Base-by-base conservation (phyloP, 2,888 invertebrate species). In the Plemyria rubiginata region DNA sequence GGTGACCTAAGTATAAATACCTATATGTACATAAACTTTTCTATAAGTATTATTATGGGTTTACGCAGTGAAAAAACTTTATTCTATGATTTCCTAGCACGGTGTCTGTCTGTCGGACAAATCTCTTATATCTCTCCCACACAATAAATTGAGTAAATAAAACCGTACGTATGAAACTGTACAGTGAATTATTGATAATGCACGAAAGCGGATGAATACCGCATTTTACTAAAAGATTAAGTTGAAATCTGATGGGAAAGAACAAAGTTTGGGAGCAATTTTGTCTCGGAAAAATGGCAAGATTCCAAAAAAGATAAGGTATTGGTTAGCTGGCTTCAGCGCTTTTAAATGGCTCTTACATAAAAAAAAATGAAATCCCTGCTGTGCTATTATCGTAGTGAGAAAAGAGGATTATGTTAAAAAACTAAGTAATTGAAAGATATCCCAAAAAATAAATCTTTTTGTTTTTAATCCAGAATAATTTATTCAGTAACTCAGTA, bases 241-340 rank as follows among this genome's bases (percentile, higher is more conserved):
- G 28, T 48, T 12, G 12, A 28, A 38, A 28, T 29, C 13, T n/a
- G 51, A 50, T 52, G 45, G 16, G 15, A 58, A 45, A 52, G 43
- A 11, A 38, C 28, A 58, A 59, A 53, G 36, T 59, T 59, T 12
- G 7, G 5, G 48, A 59, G 46, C 28, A 53, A 46, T 40, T 46
- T 59, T 53, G 13, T 15, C 46, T 52, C 36, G 53, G 40, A 53
- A 53, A 43, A 53, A 59, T 59, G 59, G 48, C 53, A 57, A 16
- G 41, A 53, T 5, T 59, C 59, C 59, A 59, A 59, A 40, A 15
- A 36, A 40, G 32, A 5, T 32, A 32, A 7, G 36, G 29, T 56
- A 57, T 50, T 32, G 51, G 16, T 43, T 13, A 45, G 15, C 12
- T 48, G 40, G 46, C 43, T 48, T 59, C 46, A n/a, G 36, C 13